These are phyloP conservation scores for Drosophila limbata DNA, from an alignment of 2,888 invertebrate species.

Conservation along the genomic window DNA sequence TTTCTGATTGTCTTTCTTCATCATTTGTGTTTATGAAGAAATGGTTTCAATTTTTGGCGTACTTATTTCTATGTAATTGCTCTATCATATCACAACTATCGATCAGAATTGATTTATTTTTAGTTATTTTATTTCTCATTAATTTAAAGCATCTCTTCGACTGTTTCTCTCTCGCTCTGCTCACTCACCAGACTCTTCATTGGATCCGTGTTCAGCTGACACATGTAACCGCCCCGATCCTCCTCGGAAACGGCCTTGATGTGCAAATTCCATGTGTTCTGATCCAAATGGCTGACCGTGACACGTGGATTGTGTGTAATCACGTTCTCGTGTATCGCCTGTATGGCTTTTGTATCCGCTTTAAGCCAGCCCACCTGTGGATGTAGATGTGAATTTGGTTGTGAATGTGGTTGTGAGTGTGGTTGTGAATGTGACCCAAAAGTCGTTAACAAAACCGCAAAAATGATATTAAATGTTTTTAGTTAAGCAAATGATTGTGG, in stretches of 20 bases:
- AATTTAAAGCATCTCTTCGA: no score
- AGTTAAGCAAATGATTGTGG: background rate
- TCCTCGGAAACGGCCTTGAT: conserved; percentile 94
- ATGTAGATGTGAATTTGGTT: conserved; percentile 82
- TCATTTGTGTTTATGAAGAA: no score
- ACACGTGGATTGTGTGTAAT: conserved; percentile 96
- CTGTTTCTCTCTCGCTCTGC: background rate
- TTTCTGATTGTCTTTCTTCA: no score
- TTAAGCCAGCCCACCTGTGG: conserved; percentile 96
- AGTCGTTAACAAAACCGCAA: background rate
- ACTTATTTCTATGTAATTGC: no score
- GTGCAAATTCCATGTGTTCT: conserved; percentile 95
- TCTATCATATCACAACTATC: no score
- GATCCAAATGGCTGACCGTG: conserved; percentile 93
- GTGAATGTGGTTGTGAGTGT: no score
- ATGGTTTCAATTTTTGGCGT: no score
- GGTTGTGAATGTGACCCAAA: background rate
- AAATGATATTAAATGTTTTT: background rate
- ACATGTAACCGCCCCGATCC: conserved; percentile 96
- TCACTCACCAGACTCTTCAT: conserved; percentile 95
- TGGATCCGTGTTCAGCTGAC: conserved; percentile 97
- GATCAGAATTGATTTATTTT: no score
- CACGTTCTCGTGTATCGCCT: conserved; percentile 96
- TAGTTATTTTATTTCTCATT: no score
- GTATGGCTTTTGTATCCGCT: conserved; percentile 96